Percentiles rank a stretch among this genome's conserved stretches.
phyloP scores from a whole-genome alignment of 2,113 vertebrate genomes.

The Pipa parva region DNA sequence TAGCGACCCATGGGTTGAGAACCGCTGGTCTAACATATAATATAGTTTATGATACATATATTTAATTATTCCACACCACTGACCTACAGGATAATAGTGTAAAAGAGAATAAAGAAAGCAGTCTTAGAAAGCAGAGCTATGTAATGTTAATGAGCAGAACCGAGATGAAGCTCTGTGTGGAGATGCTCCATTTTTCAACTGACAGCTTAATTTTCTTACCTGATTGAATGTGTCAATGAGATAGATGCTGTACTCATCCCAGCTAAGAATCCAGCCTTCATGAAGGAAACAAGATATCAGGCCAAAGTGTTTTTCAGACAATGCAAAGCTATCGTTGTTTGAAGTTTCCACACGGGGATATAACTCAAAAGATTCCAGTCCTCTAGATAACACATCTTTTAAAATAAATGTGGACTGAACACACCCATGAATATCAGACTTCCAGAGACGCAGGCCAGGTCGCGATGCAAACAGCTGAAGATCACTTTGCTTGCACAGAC shows the following conservation, averaged over 20 bases:
- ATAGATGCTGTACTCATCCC: constrained; percentile 94
- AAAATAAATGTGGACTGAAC: constrained; percentile 87
- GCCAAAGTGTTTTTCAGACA: constrained; percentile 80
- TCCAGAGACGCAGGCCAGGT: constrained; percentile 92
- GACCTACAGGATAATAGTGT: too few species aligned
- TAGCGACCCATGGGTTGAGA: too few species aligned
- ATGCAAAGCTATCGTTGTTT: constrained; percentile 59
- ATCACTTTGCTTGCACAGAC: constrained; percentile 90
- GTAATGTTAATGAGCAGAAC: too few species aligned
- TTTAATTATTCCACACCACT: too few species aligned
- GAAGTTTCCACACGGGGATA: constrained; percentile 72
- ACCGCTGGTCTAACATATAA: too few species aligned
- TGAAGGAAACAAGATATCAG: constrained; percentile 79
- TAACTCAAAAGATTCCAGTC: constrained; percentile 79
- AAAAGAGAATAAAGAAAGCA: too few species aligned
- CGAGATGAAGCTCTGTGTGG: too few species aligned
- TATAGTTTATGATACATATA: too few species aligned
- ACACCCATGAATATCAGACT: constrained; percentile 75
- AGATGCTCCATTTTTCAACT: accelerated
- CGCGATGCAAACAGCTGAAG: constrained; percentile 82
- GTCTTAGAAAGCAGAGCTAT: too few species aligned
- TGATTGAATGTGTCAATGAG: constrained; percentile 83
- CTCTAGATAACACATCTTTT: constrained; percentile 75
- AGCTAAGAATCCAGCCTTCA: constrained; percentile 91
- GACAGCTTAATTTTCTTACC: constrained; percentile 52